Conservation (phyloP, 2,797 vertebrate genomes). For the Muraenolepis orangiensis region DNA sequence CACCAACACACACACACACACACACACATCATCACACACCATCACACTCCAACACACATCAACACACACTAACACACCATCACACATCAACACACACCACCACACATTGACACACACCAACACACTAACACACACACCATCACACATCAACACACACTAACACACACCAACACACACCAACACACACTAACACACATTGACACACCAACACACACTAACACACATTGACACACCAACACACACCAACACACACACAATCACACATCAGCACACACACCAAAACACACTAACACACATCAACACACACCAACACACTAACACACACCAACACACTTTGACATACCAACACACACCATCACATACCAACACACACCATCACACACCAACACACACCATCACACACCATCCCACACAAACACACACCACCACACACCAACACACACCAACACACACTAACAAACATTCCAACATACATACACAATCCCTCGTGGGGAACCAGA, state of each 20-base stretch:
- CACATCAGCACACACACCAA: too few species aligned
- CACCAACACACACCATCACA: too few species aligned
- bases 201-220: slow-evolving; percentile 20
- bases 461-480: too few species aligned
- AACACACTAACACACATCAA: not conserved
- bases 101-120: not conserved
- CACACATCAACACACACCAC: too few species aligned
- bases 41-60: not conserved
- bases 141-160: slow-evolving; percentile 23
- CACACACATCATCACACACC: slow-evolving; percentile 25
- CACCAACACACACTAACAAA: slow-evolving; percentile 18
- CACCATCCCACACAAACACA: slow-evolving; percentile 22
- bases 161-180: too few species aligned
- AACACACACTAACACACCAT: too few species aligned
- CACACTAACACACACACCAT: too few species aligned
- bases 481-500: not conserved
- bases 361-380: slow-evolving; percentile 16
- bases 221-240: too few species aligned
- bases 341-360: too few species aligned
- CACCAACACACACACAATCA: too few species aligned
- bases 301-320: slow-evolving; percentile 34
- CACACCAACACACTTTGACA: not conserved
- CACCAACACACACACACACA: too few species aligned
- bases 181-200: too few species aligned
- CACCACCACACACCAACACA: not conserved